Evolutionary conservation across 30 jellyfish, hydroid and myxozoan genomes (phyloP), one percentile per base, ranked within the genome.

Genomic region (Rhopilema esculentum): DNA sequence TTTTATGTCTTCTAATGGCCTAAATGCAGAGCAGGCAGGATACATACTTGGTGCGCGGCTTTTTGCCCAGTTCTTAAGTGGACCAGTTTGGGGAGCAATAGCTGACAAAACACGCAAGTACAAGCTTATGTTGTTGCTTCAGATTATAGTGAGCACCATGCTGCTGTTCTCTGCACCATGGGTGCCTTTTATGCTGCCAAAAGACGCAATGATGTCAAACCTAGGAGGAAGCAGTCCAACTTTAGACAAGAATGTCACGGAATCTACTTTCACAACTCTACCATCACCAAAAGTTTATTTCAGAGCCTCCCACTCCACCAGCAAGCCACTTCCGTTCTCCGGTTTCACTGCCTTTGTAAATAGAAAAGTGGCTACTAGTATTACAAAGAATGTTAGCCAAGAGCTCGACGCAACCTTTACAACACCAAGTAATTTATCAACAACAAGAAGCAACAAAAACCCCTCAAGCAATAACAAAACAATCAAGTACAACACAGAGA

Each of bases 11-110:
- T 82, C 94, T 9, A 33, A 86, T 65, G 98, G 98, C 86, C 90
- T 87, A 82, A 80, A 75, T 49, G 97, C 96, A 9, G 94, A 76
- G 67, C 94, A 92, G 57, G 93, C 94, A 69, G 98, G 96, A 27
- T 57, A 69, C 72, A 77, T 92, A 25, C 75, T 79, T 53, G 96
- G 96, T 49, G 91, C 94, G 20, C 78, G 98, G 23, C 57, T 84
- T 8, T 57, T 86, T 31, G 93, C 89, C 28, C 92, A 91, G 82
- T 77, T 92, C 69, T 18, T 92, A 57, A 69, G 91, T 65, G 91
- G 81, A 62, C 96, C 96, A 16, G 51, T 87, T 16, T 92, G 96
- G 96, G 98, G 98, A 6, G 85, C 77, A 23, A 8, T 92, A 4
- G 96, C 94, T 0, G 98, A 92, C 91, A 78, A 75, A 30, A 92